Conservation (phyloP, 2,888 invertebrate species). For the Drosophila paramelanica region DNA sequence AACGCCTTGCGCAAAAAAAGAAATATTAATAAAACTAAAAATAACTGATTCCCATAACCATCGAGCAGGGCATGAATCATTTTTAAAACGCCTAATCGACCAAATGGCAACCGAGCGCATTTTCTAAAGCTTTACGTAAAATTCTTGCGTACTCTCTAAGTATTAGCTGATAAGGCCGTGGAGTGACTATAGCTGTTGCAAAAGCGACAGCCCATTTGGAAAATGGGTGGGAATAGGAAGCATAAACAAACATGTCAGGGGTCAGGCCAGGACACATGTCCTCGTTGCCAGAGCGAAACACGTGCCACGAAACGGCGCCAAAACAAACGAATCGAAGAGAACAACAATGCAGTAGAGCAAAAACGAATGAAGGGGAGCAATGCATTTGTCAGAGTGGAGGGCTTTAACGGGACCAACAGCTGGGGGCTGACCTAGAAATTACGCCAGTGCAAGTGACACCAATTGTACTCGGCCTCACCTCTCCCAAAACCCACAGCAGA, state of each 20-base stretch:
- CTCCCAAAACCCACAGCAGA: slow-evolving; percentile 25
- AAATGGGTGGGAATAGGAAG: background rate
- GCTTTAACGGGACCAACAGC: slow-evolving; percentile 36
- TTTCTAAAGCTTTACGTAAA: slow-evolving; percentile 46
- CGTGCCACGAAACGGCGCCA: slow-evolving; percentile 1
- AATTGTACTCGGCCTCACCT: slow-evolving; percentile 11
- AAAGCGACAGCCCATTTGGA: too few species aligned
- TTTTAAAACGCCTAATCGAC: background rate
- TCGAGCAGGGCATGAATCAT: slow-evolving; percentile 51
- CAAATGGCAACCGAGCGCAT: slow-evolving; percentile 23
- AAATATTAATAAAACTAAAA: slow-evolving; percentile 1
- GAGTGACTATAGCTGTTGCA: slow-evolving; percentile 13
- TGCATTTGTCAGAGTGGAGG: background rate
- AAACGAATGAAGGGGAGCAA: background rate
- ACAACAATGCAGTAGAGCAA: background rate
- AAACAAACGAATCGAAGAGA: slow-evolving; percentile 33
- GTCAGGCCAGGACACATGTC: slow-evolving; percentile 27
- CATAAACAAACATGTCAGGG: slow-evolving; percentile 21
- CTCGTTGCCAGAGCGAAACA: slow-evolving; percentile 33
- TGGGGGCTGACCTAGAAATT: slow-evolving; percentile 52
- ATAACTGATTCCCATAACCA: slow-evolving; percentile 15
- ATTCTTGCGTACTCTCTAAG: slow-evolving; percentile 32
- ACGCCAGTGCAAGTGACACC: slow-evolving; percentile 26
- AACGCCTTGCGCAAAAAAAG: slow-evolving; percentile 17
- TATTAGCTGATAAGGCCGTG: slow-evolving; percentile 46